Evolutionary conservation across 2,797 vertebrate genomes (phyloP).

Genomic region (Novumbra hubbsi): DNA sequence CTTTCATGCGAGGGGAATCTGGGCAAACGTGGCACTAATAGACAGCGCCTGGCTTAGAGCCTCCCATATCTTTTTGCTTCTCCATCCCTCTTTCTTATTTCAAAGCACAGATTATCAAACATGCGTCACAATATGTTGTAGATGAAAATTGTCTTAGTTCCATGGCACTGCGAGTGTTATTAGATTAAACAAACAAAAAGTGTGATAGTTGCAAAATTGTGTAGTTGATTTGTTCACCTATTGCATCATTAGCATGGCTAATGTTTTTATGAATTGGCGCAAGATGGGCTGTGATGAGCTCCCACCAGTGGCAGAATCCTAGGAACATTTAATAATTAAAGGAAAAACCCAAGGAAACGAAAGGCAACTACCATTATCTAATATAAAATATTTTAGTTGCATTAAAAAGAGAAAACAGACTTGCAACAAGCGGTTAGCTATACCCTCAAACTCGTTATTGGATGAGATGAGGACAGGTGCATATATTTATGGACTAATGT

Average conservation of each 20-base stretch:
- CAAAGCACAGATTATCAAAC: neutral
- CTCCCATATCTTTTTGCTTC: conserved; percentile 16
- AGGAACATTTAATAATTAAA: too few relatives aligned
- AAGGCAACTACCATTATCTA: too few relatives aligned
- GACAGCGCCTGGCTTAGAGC: conserved; percentile 52
- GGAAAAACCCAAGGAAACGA: too few relatives aligned
- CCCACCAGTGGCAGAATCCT: too few relatives aligned
- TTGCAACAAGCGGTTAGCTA: too few relatives aligned
- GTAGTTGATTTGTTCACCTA: neutral
- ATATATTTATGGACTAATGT: too few relatives aligned
- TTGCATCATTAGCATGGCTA: neutral
- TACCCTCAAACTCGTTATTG: too few relatives aligned
- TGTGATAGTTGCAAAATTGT: neutral
- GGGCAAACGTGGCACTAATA: conserved; percentile 55
- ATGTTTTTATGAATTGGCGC: neutral
- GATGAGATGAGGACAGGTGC: too few relatives aligned
- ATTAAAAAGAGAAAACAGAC: too few relatives aligned
- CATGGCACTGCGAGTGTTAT: neutral
- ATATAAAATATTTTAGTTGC: too few relatives aligned
- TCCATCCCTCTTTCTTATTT: neutral
- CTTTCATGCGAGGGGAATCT: conserved; percentile 54
- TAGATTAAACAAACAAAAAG: neutral
- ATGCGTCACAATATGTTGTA: neutral
- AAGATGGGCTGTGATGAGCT: neutral
- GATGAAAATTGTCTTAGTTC: neutral